A percentile compares a stretch with the other conserved stretches of the same genome.
These are phyloP conservation scores for Caradrina kadenii DNA, from an alignment of 2,888 invertebrate genomes.

Conservation along the genomic window DNA sequence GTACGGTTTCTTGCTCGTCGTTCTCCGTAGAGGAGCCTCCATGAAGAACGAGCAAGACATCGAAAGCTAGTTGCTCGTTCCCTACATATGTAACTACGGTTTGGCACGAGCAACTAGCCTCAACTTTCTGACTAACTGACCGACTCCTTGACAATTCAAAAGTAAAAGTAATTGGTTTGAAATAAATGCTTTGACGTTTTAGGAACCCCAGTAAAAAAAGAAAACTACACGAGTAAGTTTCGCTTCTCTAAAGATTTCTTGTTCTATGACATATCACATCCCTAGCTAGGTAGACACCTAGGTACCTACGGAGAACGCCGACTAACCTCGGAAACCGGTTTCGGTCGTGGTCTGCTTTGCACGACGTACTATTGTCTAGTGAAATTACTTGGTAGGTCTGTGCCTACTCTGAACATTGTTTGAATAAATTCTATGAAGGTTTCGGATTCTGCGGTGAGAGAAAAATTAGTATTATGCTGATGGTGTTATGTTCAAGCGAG, in stretches of 20 bases:
- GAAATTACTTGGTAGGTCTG: conserved; percentile 72
- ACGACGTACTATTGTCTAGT: conserved; percentile 82
- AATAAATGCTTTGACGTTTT: too few species aligned
- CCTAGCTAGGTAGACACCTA: conserved; percentile 25
- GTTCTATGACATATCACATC: conserved; percentile 28
- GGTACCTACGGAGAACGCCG: conserved; percentile 35
- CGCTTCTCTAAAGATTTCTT: conserved; percentile 5
- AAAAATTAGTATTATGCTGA: conserved; percentile 27
- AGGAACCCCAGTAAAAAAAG: too few species aligned
- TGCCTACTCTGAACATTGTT: conserved; percentile 48
- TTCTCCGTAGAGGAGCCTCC: too few species aligned
- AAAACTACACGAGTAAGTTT: not conserved
- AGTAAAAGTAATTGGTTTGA: too few species aligned
- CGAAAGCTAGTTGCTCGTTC: too few species aligned
- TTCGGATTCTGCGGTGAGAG: conserved; percentile 56
- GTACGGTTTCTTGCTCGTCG: too few species aligned
- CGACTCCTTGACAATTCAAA: too few species aligned
- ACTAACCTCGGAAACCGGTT: conserved; percentile 77
- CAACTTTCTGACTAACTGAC: too few species aligned
- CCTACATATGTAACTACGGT: too few species aligned
- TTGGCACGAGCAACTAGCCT: too few species aligned
- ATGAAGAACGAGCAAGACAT: too few species aligned
- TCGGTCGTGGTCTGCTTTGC: conserved; percentile 78
- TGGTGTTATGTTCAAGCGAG: conserved; percentile 39
- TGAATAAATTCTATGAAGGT: conserved; percentile 55